These are phyloP conservation scores for Anagrus nilaparvatae DNA, from an alignment of 1,140 invertebrate genomes.

Conservation along the genomic window DNA sequence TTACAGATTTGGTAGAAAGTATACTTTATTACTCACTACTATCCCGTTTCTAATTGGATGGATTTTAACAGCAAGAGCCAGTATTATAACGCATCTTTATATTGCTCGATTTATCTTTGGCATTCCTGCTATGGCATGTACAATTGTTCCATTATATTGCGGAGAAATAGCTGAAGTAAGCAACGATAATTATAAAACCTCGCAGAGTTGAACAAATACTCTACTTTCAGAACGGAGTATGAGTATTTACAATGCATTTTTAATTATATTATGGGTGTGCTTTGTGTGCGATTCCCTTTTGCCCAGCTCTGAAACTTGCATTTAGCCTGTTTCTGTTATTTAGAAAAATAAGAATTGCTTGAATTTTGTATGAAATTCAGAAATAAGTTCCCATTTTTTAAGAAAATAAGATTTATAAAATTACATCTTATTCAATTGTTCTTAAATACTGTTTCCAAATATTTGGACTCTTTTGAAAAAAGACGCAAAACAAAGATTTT, in stretches of 20 bases:
- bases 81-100: constrained; percentile 44
- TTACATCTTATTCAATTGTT: too few species aligned
- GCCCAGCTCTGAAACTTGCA: too few species aligned
- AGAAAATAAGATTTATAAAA: too few species aligned
- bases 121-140: constrained; percentile 64
- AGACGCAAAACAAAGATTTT: too few species aligned
- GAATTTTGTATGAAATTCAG: too few species aligned
- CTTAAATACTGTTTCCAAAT: too few species aligned
- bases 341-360: too few species aligned
- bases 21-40: constrained; percentile 51
- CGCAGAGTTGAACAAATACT: background rate
- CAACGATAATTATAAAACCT: background rate
- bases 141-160: constrained; percentile 73
- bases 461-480: too few species aligned
- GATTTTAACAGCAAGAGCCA: constrained; percentile 50
- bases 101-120: constrained; percentile 58
- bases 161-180: constrained; percentile 74
- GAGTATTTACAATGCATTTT: background rate
- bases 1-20: constrained; percentile 57
- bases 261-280: too few species aligned
- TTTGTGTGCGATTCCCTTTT: too few species aligned
- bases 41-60: constrained; percentile 64
- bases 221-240: background rate
- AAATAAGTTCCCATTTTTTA: too few species aligned
- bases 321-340: too few species aligned